phyloP scores from a whole-genome alignment of 2,113 vertebrate genomes.

The Pandion haliaetus region DNA sequence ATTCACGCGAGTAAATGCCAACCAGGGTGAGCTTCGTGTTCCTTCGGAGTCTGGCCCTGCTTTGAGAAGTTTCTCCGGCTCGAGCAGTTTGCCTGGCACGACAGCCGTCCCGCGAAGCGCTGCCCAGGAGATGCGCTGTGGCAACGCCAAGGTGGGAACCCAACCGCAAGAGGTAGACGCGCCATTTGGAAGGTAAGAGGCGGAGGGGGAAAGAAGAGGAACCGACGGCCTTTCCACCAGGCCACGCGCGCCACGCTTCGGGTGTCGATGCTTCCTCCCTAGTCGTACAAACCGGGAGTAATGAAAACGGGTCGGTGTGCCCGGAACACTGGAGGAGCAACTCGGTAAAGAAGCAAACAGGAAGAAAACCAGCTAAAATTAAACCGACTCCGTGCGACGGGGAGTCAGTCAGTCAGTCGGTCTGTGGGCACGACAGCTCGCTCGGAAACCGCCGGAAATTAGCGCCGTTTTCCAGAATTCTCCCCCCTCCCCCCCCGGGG shows the following conservation, averaged over 20 bases:
- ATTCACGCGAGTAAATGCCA: not conserved
- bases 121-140: not conserved
- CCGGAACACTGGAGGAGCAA: not conserved
- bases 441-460: too few relatives aligned
- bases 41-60: not conserved
- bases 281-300: not conserved
- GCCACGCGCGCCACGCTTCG: not conserved
- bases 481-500: too few relatives aligned
- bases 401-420: too few relatives aligned
- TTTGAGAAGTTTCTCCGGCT: not conserved
- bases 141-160: not conserved
- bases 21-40: rapidly evolving
- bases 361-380: not conserved
- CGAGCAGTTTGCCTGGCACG: not conserved
- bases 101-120: rapidly evolving
- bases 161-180: not conserved
- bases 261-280: not conserved
- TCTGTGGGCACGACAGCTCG: too few relatives aligned
- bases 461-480: too few relatives aligned
- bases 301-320: not conserved
- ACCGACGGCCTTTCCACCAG: not conserved
- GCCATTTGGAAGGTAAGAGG: not conserved
- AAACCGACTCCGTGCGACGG: not conserved
- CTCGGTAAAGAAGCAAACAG: not conserved
- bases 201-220: not conserved